Percentiles rank a stretch among this genome's conserved stretches.
Evolutionary conservation across 2,888 invertebrate genomes (phyloP).

Genomic region (Pterostichus madidus): DNA sequence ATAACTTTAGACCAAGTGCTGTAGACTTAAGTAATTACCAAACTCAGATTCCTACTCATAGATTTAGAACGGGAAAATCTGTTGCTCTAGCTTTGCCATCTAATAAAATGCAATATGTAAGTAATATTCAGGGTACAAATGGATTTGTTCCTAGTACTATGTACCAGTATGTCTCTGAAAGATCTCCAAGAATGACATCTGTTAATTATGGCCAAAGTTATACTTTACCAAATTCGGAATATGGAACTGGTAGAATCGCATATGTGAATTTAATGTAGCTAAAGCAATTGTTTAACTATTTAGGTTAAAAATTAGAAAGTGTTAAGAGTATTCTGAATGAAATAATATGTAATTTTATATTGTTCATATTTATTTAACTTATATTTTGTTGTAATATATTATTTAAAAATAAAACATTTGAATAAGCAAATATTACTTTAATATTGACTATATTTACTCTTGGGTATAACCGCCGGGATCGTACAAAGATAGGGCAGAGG

Average conservation of each 20-base stretch:
- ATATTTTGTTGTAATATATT: constrained; percentile 10
- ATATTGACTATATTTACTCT: too few relatives aligned
- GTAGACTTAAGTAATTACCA: background rate
- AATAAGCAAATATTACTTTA: too few relatives aligned
- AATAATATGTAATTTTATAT: constrained; percentile 43
- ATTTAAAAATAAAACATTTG: constrained; percentile 1
- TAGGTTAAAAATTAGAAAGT: constrained; percentile 33
- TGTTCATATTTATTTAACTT: constrained; percentile 47
- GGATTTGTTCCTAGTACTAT: constrained; percentile 19
- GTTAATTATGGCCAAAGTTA: background rate
- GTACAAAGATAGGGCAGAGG: too few relatives aligned
- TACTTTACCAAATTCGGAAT: background rate
- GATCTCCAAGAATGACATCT: background rate
- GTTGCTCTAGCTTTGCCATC: background rate
- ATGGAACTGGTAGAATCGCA: background rate
- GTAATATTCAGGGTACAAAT: background rate
- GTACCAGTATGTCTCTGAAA: background rate
- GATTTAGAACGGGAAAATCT: background rate
- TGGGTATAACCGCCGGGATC: too few relatives aligned
- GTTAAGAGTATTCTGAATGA: constrained; percentile 14
- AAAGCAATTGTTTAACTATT: constrained; percentile 20
- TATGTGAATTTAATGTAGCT: background rate
- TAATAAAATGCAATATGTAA: background rate
- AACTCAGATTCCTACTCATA: background rate
- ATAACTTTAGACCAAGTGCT: constrained; percentile 12